These are phyloP conservation scores for Carposina sasakii DNA, from an alignment of 1,140 invertebrate genomes.

Conservation along the genomic window DNA sequence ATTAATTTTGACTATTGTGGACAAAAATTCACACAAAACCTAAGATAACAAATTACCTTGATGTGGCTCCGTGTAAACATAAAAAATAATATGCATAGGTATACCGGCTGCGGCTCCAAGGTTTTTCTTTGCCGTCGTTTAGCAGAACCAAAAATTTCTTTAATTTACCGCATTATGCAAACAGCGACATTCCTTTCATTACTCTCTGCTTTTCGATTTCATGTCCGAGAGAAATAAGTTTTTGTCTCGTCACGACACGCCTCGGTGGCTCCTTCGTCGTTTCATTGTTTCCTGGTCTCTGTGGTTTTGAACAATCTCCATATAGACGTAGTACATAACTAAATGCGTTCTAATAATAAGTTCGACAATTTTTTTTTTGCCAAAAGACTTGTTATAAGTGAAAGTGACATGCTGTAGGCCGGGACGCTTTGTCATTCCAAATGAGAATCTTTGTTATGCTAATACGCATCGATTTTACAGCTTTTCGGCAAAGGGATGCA, in stretches of 20 bases:
- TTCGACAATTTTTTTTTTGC: conserved; percentile 25
- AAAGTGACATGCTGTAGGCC: conserved; percentile 49
- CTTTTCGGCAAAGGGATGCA: conserved; percentile 48
- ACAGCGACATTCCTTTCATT: conserved; percentile 49
- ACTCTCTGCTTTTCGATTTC: conserved; percentile 51
- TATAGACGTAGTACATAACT: conserved; percentile 32
- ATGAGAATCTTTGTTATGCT: conserved; percentile 63
- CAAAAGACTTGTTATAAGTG: conserved; percentile 37
- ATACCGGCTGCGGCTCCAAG: conserved; percentile 30
- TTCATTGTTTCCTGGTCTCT: conserved; percentile 45
- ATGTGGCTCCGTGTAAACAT: too few species aligned
- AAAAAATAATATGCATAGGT: too few species aligned
- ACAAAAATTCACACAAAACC: too few species aligned
- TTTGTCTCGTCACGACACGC: conserved; percentile 53
- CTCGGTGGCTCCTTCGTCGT: conserved; percentile 36
- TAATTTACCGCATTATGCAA: conserved; percentile 63
- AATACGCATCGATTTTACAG: conserved; percentile 51
- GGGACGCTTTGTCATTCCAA: conserved; percentile 45
- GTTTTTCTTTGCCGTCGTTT: conserved; percentile 32
- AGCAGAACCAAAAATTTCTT: conserved; percentile 54
- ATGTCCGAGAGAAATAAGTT: conserved; percentile 58
- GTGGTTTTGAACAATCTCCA: conserved; percentile 51
- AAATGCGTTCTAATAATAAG: conserved; percentile 41
- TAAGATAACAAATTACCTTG: too few species aligned
- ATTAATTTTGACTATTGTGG: too few species aligned